phyloP scores from a whole-genome alignment of 2,888 invertebrate genomes.

The Alsophila aescularia region DNA sequence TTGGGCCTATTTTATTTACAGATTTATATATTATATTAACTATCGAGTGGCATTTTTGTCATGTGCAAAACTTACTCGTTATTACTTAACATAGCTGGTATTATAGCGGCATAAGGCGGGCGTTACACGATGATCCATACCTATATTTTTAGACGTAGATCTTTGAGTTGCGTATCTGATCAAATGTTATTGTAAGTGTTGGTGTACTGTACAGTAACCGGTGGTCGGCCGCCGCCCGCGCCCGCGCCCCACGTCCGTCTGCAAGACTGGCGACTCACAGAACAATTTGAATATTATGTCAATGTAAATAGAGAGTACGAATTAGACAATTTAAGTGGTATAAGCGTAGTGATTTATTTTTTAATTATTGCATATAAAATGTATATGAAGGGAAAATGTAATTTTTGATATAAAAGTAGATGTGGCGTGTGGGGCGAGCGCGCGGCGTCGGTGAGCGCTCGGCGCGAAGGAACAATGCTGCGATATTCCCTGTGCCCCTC shows the following conservation, averaged over 20 bases:
- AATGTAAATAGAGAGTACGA: conserved; percentile 81
- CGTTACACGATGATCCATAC: conserved; percentile 72
- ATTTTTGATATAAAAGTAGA: conserved; percentile 41
- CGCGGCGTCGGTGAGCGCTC: conserved; percentile 57
- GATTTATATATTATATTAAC: conserved; percentile 48
- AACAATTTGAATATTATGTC: conserved; percentile 78
- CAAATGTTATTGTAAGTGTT: conserved; percentile 81
- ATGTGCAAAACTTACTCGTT: conserved; percentile 70
- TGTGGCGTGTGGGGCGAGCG: conserved; percentile 46
- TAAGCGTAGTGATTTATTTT: conserved; percentile 74
- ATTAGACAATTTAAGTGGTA: conserved; percentile 76
- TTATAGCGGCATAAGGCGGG: conserved; percentile 80
- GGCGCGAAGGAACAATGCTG: conserved; percentile 73
- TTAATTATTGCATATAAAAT: conserved; percentile 65
- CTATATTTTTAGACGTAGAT: conserved; percentile 76
- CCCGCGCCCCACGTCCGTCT: conserved; percentile 51
- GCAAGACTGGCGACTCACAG: conserved; percentile 72
- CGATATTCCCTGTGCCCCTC: conserved; percentile 82
- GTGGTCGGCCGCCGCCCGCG: conserved; percentile 59
- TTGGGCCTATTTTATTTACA: conserved; percentile 75
- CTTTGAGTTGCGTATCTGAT: conserved; percentile 80
- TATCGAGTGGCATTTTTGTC: conserved; percentile 69
- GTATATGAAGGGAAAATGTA: conserved; percentile 55
- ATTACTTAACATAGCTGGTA: conserved; percentile 79
- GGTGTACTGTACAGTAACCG: conserved; percentile 75